Evolutionary conservation across 2,888 invertebrate genomes (phyloP).

Genomic region (Mamestra brassicae): DNA sequence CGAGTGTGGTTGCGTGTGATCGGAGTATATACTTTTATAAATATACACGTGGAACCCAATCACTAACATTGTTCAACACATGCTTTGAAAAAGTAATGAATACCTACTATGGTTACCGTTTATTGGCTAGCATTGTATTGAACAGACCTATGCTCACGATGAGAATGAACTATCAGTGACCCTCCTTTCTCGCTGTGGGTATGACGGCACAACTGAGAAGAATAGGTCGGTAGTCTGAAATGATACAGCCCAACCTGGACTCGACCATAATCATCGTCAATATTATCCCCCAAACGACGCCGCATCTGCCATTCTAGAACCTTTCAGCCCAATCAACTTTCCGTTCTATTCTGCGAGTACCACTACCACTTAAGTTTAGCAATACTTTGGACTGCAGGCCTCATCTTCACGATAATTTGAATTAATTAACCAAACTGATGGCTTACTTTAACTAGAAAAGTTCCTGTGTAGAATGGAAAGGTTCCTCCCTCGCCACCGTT

Average conservation of each 20-base stretch:
- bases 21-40: constrained; percentile 12
- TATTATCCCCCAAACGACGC: background rate
- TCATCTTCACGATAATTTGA: too few relatives aligned
- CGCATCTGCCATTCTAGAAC: background rate
- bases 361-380: too few relatives aligned
- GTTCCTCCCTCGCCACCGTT: background rate
- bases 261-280: background rate
- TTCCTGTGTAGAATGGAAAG: background rate
- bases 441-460: too few relatives aligned
- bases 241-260: background rate
- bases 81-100: constrained; percentile 24
- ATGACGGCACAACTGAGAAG: background rate
- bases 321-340: background rate
- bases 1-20: background rate
- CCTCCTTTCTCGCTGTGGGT: too few relatives aligned
- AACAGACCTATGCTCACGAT: background rate
- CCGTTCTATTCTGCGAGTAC: background rate
- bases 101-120: background rate
- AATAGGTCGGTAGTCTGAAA: background rate
- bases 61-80: background rate
- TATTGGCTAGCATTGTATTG: background rate
- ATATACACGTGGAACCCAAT: constrained; percentile 9
- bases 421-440: too few relatives aligned
- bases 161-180: background rate
- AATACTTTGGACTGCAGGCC: too few relatives aligned